A percentile compares a stretch with the other conserved stretches of the same genome.
Conservation (phyloP, 2,113 vertebrate species). For the Myotis davidii region DNA sequence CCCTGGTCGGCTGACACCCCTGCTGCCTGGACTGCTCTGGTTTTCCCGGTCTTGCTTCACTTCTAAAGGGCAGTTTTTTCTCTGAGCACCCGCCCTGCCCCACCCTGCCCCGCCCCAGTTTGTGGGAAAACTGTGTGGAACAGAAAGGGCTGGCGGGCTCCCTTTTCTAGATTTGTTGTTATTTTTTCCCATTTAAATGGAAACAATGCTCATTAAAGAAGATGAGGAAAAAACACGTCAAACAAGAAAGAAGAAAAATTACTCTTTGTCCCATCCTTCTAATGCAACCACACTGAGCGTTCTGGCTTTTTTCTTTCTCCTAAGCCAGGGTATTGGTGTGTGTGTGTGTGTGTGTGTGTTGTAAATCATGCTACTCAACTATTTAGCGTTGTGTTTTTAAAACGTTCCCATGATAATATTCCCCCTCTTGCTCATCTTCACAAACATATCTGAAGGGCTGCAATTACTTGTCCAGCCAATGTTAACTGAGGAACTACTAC, state of each 20-base stretch:
- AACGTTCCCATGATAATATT: neutral
- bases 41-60: constrained; percentile 46
- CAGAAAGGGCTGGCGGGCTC: constrained; percentile 30
- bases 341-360: neutral
- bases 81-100: neutral
- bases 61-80: constrained; percentile 31
- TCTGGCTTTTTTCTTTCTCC: neutral
- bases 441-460: neutral
- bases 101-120: neutral
- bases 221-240: constrained; percentile 62
- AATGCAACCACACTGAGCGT: constrained; percentile 34
- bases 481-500: neutral
- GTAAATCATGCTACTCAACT: neutral
- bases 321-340: neutral
- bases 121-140: constrained; percentile 31
- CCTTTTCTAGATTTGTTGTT: neutral
- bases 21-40: neutral
- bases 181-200: constrained; percentile 57
- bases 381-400: neutral
- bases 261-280: constrained; percentile 43
- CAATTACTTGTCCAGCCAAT: neutral
- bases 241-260: constrained; percentile 59
- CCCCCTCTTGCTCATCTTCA: neutral
- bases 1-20: neutral
- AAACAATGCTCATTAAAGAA: constrained; percentile 67